These are phyloP conservation scores for Campoletis sonorensis DNA, from an alignment of 1,140 invertebrate species.

Conservation along the genomic window DNA sequence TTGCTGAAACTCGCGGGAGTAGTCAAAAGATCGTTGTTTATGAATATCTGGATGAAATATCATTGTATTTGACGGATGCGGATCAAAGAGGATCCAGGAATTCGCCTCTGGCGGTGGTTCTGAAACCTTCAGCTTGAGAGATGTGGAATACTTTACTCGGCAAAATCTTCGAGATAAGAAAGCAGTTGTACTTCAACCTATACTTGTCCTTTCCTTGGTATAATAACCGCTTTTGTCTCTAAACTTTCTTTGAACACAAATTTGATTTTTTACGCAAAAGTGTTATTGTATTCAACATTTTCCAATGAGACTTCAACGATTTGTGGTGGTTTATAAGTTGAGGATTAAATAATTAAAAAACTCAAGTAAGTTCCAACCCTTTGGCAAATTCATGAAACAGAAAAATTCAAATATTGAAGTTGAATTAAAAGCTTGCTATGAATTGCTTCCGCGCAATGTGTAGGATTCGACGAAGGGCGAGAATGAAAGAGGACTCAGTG, in stretches of 20 bases:
- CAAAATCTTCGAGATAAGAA: conserved; percentile 14
- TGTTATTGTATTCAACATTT: too few species aligned
- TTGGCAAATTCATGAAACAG: background rate
- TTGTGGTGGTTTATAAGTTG: too few species aligned
- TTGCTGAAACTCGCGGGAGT: background rate
- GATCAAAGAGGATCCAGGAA: conserved; percentile 27
- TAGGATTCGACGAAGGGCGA: background rate
- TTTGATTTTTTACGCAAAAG: background rate
- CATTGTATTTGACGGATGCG: background rate
- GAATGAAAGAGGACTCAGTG: conserved; percentile 13
- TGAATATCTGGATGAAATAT: conserved; percentile 32
- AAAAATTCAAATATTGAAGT: conserved; percentile 43
- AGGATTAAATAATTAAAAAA: background rate
- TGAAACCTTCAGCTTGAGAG: background rate
- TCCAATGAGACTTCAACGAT: too few species aligned
- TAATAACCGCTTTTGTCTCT: background rate
- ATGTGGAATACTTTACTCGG: background rate
- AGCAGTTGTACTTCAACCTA: background rate
- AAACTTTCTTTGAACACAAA: background rate
- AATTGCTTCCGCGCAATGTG: background rate
- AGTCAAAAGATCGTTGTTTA: conserved; percentile 24
- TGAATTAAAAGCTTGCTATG: conserved; percentile 55
- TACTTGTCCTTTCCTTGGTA: background rate
- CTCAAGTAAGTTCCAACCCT: background rate
- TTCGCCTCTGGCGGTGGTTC: conserved; percentile 11